A percentile compares a stretch with the other conserved stretches of the same genome.
Conservation (phyloP, 92 coral and sea anemone genomes). For the Epizoanthus fatuus region DNA sequence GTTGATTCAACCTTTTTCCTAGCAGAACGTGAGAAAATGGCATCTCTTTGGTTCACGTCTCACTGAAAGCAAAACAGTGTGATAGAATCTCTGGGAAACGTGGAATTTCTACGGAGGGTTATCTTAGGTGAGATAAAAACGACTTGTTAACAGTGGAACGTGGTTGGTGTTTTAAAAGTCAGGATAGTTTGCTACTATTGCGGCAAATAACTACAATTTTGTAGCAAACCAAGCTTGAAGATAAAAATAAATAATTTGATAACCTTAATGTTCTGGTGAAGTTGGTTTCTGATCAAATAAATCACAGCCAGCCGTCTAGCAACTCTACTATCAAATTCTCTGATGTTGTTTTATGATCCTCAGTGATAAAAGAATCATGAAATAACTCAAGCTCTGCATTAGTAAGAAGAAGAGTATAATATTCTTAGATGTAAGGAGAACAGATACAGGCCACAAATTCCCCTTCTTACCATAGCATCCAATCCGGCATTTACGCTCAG, state of each 20-base stretch:
- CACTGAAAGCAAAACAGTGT: slow-evolving; percentile 11
- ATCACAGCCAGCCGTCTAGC: neutral
- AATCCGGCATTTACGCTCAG: slow-evolving; percentile 72
- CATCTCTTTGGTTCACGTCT: slow-evolving; percentile 4
- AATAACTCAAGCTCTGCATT: slow-evolving; percentile 20
- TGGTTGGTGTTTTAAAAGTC: neutral
- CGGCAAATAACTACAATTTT: neutral
- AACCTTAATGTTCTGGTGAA: neutral
- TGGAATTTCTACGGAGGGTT: slow-evolving; percentile 10
- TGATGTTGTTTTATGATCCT: slow-evolving; percentile 33
- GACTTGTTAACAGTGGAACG: neutral
- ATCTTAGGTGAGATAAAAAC: slow-evolving; percentile 20
- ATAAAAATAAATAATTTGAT: slow-evolving; percentile 16
- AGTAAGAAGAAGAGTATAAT: neutral
- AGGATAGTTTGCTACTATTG: neutral
- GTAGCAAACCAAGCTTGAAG: neutral
- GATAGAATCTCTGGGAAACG: slow-evolving; percentile 4
- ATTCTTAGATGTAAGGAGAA: neutral
- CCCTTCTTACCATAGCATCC: slow-evolving; percentile 76
- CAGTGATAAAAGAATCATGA: slow-evolving; percentile 34
- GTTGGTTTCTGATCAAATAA: neutral
- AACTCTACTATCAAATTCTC: neutral
- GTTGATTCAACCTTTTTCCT: slow-evolving; percentile 25
- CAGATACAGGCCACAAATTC: too few relatives aligned
- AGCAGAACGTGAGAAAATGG: slow-evolving; percentile 18